Conservation (phyloP, 2,888 invertebrate species). For the Xestia ashworthii region DNA sequence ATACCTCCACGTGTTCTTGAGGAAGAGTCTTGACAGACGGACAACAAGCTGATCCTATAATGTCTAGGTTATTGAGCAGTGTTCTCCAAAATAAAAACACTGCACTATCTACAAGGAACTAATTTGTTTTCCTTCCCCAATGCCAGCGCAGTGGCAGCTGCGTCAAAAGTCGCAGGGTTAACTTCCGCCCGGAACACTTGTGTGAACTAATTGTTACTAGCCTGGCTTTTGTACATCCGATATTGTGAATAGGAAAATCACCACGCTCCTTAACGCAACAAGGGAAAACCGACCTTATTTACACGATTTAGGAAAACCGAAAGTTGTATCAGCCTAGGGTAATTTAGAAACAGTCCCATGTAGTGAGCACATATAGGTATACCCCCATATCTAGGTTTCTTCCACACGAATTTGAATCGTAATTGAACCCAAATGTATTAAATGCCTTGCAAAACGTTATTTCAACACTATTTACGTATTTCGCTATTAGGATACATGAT, state of each 20-base stretch:
- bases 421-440: background rate
- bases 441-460: background rate
- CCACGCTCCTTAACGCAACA: background rate
- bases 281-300: too few species aligned
- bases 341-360: too few species aligned
- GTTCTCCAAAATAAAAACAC: background rate
- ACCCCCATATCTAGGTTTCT: background rate
- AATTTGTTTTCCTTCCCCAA: background rate
- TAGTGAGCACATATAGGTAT: too few species aligned
- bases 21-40: too few species aligned
- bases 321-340: too few species aligned
- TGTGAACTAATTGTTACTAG: background rate
- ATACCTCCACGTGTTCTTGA: too few species aligned
- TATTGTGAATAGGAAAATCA: slow-evolving; percentile 1
- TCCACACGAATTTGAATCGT: background rate
- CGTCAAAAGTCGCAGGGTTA: background rate
- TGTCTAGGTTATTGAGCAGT: background rate
- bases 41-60: too few species aligned
- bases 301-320: too few species aligned
- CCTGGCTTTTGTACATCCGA: background rate
- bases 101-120: background rate
- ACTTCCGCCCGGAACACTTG: slow-evolving; percentile 13
- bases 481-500: background rate
- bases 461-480: background rate
- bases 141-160: background rate